Evolutionary conservation across 1,140 invertebrate genomes (phyloP).

Genomic region (Macrobrachium nipponense): DNA sequence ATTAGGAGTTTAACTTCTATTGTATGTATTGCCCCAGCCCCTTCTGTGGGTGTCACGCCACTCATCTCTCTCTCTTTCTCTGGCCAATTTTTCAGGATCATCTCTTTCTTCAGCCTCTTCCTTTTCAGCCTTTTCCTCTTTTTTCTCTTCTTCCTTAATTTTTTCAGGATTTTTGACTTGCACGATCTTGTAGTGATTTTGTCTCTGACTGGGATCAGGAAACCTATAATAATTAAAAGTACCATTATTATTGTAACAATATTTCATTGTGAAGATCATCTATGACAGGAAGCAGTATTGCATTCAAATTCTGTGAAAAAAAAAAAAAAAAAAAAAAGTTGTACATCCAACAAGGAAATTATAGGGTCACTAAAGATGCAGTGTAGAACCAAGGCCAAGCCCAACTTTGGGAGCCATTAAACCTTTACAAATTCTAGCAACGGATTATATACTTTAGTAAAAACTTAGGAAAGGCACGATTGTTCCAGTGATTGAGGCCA

Average conservation of each 20-base stretch:
- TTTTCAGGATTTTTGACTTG: background rate
- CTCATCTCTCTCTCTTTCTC: constrained; percentile 54
- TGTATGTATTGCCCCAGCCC: constrained; percentile 63
- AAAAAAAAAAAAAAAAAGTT: too few relatives aligned
- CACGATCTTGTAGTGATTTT: constrained; percentile 38
- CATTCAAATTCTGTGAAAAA: too few relatives aligned
- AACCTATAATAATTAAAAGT: constrained; percentile 21
- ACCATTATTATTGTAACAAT: background rate
- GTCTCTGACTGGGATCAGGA: constrained; percentile 35
- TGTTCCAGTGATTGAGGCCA: too few relatives aligned
- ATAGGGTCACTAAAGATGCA: too few relatives aligned
- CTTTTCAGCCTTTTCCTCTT: constrained; percentile 54
- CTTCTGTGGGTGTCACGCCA: constrained; percentile 61
- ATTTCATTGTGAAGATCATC: background rate
- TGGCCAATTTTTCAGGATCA: constrained; percentile 21
- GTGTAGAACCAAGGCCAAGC: too few relatives aligned
- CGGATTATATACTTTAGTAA: too few relatives aligned
- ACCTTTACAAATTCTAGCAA: too few relatives aligned
- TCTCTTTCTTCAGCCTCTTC: constrained; percentile 51
- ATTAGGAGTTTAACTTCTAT: constrained; percentile 54
- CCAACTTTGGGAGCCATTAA: too few relatives aligned
- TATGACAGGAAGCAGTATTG: background rate
- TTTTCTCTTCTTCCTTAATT: constrained; percentile 15
- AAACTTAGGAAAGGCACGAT: too few relatives aligned
- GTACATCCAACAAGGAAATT: too few relatives aligned